Evolutionary conservation across 2,113 vertebrate genomes (phyloP).

Genomic region (Tachysurus fulvidraco): DNA sequence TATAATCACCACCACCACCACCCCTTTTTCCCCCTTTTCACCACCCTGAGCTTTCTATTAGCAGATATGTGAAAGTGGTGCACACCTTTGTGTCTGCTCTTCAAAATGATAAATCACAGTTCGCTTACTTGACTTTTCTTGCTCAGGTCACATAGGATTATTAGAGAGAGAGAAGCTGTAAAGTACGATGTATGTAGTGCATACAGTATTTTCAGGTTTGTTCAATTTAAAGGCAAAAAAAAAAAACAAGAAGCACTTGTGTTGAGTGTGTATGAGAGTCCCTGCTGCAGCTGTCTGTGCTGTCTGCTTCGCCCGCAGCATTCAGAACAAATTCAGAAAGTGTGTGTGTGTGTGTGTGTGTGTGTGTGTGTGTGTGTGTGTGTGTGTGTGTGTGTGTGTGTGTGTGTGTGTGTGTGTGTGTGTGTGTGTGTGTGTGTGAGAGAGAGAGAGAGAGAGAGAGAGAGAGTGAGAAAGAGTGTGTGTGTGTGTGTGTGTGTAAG

Average conservation of each 20-base stretch:
- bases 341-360: no score
- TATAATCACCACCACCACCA: no score
- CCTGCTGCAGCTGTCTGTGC: no score
- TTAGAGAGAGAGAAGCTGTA: neutral
- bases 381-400: no score
- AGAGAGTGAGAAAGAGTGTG: no score
- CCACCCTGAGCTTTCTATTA: neutral
- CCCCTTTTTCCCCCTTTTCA: no score
- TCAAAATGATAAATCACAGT: neutral
- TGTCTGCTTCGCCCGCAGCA: no score
- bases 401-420: no score
- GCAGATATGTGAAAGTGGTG: neutral
- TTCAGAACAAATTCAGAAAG: no score
- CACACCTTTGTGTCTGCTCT: neutral
- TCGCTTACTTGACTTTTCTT: constrained; percentile 16
- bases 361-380: no score
- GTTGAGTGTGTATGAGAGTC: neutral
- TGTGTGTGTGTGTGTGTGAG: neutral
- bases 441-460: neutral
- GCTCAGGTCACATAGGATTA: constrained; percentile 19
- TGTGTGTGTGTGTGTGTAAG: no score
- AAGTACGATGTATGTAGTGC: neutral
- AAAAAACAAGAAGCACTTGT: neutral
- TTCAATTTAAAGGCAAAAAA: neutral
- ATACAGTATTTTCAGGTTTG: neutral